phyloP scores from a whole-genome alignment of 2,888 invertebrate genomes.

The Crematogaster levior region DNA sequence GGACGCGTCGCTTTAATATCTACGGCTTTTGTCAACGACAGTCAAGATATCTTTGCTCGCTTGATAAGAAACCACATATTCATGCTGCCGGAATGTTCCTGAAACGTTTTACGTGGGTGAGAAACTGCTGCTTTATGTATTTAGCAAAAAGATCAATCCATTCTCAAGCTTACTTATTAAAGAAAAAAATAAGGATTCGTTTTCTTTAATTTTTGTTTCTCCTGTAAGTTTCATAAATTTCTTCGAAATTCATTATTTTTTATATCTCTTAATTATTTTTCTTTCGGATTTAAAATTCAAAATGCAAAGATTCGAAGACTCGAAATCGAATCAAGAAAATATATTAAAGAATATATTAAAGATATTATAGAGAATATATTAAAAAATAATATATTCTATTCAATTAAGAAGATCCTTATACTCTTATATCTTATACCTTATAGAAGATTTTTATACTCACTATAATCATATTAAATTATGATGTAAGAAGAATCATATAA shows the following conservation, averaged over 20 bases:
- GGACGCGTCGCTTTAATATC: constrained; percentile 2
- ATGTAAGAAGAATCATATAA: background rate
- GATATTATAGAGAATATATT: too few species aligned
- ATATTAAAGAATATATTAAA: too few species aligned
- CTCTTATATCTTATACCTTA: too few species aligned
- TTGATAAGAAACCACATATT: constrained; percentile 39
- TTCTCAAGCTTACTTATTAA: background rate
- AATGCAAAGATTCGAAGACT: background rate
- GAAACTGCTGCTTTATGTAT: background rate
- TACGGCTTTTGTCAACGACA: background rate
- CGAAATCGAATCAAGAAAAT: background rate
- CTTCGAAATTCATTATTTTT: too few species aligned
- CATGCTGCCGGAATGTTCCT: background rate
- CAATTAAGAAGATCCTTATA: background rate
- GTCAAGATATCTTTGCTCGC: constrained; percentile 21
- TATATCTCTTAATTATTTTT: too few species aligned
- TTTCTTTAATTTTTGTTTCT: background rate
- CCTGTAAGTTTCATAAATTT: background rate
- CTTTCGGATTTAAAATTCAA: background rate
- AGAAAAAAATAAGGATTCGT: background rate
- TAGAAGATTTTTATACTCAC: background rate
- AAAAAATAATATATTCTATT: background rate
- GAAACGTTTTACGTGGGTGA: background rate
- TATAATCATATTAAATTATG: background rate
- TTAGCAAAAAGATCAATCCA: background rate